Percentiles rank a stretch among this genome's conserved stretches.
Evolutionary conservation across 2,888 invertebrate species (phyloP).

Genomic region (Cataglyphis livida): DNA sequence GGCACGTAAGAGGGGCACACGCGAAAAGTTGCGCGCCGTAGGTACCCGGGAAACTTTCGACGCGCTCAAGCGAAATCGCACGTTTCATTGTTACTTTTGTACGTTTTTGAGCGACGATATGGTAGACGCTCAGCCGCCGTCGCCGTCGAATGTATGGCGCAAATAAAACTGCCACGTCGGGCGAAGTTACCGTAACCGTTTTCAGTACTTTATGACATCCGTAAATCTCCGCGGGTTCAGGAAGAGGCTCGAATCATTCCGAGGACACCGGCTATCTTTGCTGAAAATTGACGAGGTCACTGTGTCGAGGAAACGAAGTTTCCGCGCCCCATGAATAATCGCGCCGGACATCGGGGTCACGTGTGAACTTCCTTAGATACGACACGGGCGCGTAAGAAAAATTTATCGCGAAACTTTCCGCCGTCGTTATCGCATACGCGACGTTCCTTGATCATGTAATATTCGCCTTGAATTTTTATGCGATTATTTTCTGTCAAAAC

Average conservation of each 20-base stretch:
- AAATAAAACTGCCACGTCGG: constrained; percentile 69
- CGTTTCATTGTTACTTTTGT: constrained; percentile 71
- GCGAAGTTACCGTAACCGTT: constrained; percentile 70
- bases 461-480: not conserved
- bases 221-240: constrained; percentile 71
- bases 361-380: constrained; percentile 26
- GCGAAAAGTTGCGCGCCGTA: constrained; percentile 63
- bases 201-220: constrained; percentile 76
- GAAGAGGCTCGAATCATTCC: constrained; percentile 53
- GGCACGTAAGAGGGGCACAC: constrained; percentile 26
- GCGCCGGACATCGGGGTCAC: constrained; percentile 34
- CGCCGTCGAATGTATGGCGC: constrained; percentile 63
- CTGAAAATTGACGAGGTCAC: constrained; percentile 62
- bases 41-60: constrained; percentile 56
- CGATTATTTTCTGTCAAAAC: not conserved
- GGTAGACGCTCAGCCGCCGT: constrained; percentile 52
- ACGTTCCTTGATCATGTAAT: not conserved
- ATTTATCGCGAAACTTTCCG: constrained; percentile 32
- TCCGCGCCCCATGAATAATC: constrained; percentile 36
- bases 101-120: constrained; percentile 57
- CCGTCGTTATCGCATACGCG: not conserved
- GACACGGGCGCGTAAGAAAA: not conserved
- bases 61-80: constrained; percentile 58
- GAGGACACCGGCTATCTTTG: constrained; percentile 43
- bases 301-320: constrained; percentile 60